A percentile compares a stretch with the other conserved stretches of the same genome.
phyloP scores from a whole-genome alignment of 1,140 invertebrate genomes.

The Drosophila lacteicornis region DNA sequence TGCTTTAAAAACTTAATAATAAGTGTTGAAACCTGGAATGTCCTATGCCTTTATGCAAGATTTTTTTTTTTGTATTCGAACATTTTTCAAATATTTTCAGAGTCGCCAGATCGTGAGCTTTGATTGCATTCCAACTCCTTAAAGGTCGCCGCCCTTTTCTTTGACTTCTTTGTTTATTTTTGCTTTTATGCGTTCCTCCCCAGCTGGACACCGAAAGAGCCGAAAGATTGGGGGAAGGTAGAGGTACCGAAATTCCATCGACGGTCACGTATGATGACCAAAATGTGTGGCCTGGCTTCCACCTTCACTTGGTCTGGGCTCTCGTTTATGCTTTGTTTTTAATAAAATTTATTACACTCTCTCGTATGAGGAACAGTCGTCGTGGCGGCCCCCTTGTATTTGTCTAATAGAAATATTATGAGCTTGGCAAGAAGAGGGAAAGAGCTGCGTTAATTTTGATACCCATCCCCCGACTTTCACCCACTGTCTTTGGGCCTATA shows the following conservation, averaged over 20 bases:
- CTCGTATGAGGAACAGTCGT: constrained; percentile 58
- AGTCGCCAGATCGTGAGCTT: constrained; percentile 19
- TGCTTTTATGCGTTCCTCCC: constrained; percentile 67
- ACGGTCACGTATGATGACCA: constrained; percentile 77
- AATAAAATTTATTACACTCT: constrained; percentile 80
- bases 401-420: constrained; percentile 80
- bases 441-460: constrained; percentile 57
- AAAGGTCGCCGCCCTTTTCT: constrained; percentile 9
- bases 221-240: background rate
- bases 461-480: constrained; percentile 28
- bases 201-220: constrained; percentile 61
- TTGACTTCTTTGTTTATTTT: constrained; percentile 59
- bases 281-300: constrained; percentile 57
- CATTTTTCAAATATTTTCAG: background rate
- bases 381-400: constrained; percentile 39
- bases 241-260: constrained; percentile 43
- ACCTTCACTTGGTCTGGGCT: constrained; percentile 26
- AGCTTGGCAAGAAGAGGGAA: background rate
- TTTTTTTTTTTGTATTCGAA: background rate
- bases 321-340: constrained; percentile 62
- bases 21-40: too few species aligned
- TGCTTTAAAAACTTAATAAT: too few species aligned
- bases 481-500: constrained; percentile 54
- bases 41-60: background rate
- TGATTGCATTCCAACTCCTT: constrained; percentile 40